A percentile compares a stretch with the other conserved stretches of the same genome.
These are phyloP conservation scores for Phalera bucephala DNA, from an alignment of 2,888 invertebrate genomes.

Conservation along the genomic window DNA sequence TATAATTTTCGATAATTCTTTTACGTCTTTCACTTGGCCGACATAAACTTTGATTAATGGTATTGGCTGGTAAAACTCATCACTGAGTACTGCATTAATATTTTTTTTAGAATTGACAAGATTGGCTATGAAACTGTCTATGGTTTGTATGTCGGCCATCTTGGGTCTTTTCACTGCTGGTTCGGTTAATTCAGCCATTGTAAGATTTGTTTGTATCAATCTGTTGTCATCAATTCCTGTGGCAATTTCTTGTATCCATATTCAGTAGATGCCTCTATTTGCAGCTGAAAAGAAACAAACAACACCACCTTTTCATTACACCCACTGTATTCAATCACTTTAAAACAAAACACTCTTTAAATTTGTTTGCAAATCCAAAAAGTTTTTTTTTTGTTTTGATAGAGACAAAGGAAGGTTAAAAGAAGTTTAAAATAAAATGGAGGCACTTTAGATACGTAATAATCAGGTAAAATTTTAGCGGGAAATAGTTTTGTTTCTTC, in stretches of 20 bases:
- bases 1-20: conserved; percentile 85
- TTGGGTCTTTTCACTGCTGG: conserved; percentile 54
- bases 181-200: conserved; percentile 26
- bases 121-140: conserved; percentile 43
- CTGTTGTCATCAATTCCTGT: no score
- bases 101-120: conserved; percentile 45
- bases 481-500: no score
- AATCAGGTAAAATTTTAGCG: no score
- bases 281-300: conserved; percentile 66
- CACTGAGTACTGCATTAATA: conserved; percentile 78
- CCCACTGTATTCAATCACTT: conserved; percentile 36
- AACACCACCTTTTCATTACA: conserved; percentile 62
- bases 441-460: no score
- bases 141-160: conserved; percentile 25
- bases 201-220: not conserved
- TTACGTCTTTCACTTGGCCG: conserved; percentile 83
- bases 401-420: no score
- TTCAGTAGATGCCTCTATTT: conserved; percentile 8
- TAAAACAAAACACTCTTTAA: not conserved
- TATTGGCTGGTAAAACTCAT: conserved; percentile 75
- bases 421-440: no score
- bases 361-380: no score
- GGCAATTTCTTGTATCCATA: no score
- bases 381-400: no score
- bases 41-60: conserved; percentile 82